Percentiles rank a stretch among this genome's conserved stretches.
Conservation (phyloP, 2,888 invertebrate genomes). For the Magallana nippona region DNA sequence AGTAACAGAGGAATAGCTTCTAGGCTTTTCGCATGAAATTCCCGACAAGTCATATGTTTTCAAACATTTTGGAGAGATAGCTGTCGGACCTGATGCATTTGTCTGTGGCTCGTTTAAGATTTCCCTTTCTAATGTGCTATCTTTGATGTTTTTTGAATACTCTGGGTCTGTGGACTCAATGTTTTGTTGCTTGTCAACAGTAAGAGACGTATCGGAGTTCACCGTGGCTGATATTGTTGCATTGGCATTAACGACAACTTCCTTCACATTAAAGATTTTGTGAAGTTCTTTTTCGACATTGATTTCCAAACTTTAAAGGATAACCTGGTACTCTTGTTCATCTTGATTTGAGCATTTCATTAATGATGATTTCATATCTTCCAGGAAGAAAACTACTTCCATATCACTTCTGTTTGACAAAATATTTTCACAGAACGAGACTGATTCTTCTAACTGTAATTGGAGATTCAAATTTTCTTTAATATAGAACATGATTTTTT, state of each 20-base stretch:
- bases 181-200: too few species aligned
- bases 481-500: not conserved
- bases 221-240: not conserved
- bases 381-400: not conserved
- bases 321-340: not conserved
- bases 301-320: not conserved
- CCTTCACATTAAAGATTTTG: not conserved
- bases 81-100: not conserved
- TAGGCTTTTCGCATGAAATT: not conserved
- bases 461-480: not conserved
- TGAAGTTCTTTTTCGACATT: not conserved
- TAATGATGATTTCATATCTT: not conserved
- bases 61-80: not conserved
- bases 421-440: not conserved
- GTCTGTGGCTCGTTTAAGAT: too few species aligned
- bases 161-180: too few species aligned
- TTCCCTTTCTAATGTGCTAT: too few species aligned
- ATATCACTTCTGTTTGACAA: not conserved
- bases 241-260: not conserved
- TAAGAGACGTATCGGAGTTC: not conserved
- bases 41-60: not conserved
- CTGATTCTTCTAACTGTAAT: not conserved
- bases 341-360: conserved; percentile 1
- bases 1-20: not conserved
- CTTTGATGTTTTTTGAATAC: too few species aligned